Evolutionary conservation across 1,140 invertebrate species (phyloP), one percentile per base, ranked within the genome.

Genomic region (Conus betulinus): DNA sequence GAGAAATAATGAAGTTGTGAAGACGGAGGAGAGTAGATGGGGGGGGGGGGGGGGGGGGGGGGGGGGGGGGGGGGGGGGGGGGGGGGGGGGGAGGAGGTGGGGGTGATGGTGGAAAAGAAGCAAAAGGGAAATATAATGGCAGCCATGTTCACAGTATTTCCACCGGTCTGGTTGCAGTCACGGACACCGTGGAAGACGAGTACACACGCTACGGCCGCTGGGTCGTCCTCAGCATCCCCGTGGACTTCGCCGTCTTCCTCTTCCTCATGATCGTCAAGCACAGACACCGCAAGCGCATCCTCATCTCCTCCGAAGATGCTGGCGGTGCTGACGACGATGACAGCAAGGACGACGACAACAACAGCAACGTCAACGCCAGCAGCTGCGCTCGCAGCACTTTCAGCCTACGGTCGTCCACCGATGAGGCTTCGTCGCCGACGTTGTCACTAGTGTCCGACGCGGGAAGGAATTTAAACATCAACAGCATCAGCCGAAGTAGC

Each of bases 181-280:
- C 79, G 51, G 79, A 15, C 15, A 53, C 25, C 13, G 51, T 53
- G 79, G 51, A 20, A 23, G 51, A 60, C n/a, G 82, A 84, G 55
- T 84, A 63, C 82, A 11, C 23, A 3, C 15, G 63, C 23, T 84
- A 84, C 82, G 55, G 57, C n/a, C 3, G 4, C 23, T 84, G 82
- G 82, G 82, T 84, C 10, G 13, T 84, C 23, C n/a, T 17, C 53
- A 63, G 55, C 55, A 27, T 84, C 23, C 20, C 55, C 3, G 55
- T 67, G 5, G 82, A 84, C 57, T 84, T 84, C 82, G n/a, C 27
- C 57, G 23, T 27, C 82, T 84, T 84, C 27, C 5, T 84, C 82
- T n/a, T 63, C 82, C 82, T 84, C 82, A 84, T 84, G 82, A 23
- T 60, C 53, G 82, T 84, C 53, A 84, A 84, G 27, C 82, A 84